These are phyloP conservation scores for Tachysurus vachellii DNA, from an alignment of 2,113 vertebrate genomes.

Conservation along the genomic window DNA sequence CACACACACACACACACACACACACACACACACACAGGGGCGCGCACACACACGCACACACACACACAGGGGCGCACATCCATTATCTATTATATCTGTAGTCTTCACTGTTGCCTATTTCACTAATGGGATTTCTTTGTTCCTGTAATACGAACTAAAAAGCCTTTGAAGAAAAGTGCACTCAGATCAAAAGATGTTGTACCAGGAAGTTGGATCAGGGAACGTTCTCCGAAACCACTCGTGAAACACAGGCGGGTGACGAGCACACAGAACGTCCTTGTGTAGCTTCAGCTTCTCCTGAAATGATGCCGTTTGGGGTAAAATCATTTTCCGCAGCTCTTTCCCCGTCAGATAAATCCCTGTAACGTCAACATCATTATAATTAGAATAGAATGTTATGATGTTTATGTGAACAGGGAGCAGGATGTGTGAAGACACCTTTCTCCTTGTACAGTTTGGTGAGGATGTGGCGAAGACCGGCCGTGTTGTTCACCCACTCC, in stretches of 20 bases:
- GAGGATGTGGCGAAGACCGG: conserved; percentile 91
- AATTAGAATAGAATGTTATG: background rate
- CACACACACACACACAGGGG: too few relatives aligned
- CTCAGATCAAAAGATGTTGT: conserved; percentile 28
- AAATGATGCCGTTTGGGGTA: conserved; percentile 85
- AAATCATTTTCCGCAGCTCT: conserved; percentile 89
- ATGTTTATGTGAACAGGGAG: background rate
- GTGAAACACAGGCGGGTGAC: conserved; percentile 89
- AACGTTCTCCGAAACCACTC: conserved; percentile 97
- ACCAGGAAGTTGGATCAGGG: conserved; percentile 95
- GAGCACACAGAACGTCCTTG: conserved; percentile 88
- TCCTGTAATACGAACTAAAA: background rate
- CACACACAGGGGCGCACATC: too few relatives aligned
- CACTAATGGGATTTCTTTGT: background rate
- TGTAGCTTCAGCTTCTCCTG: conserved; percentile 89
- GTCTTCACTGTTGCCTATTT: background rate
- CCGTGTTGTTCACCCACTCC: conserved; percentile 97
- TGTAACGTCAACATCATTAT: conserved; percentile 52
- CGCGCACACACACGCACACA: too few relatives aligned
- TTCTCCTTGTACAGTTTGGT: conserved; percentile 96
- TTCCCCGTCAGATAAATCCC: conserved; percentile 91
- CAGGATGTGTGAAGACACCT: conserved; percentile 69
- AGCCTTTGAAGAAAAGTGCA: background rate
- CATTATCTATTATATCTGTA: background rate
- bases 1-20: too few relatives aligned